These are phyloP conservation scores for Drosophila mercatorum DNA, from an alignment of 2,888 invertebrate genomes.

Conservation along the genomic window DNA sequence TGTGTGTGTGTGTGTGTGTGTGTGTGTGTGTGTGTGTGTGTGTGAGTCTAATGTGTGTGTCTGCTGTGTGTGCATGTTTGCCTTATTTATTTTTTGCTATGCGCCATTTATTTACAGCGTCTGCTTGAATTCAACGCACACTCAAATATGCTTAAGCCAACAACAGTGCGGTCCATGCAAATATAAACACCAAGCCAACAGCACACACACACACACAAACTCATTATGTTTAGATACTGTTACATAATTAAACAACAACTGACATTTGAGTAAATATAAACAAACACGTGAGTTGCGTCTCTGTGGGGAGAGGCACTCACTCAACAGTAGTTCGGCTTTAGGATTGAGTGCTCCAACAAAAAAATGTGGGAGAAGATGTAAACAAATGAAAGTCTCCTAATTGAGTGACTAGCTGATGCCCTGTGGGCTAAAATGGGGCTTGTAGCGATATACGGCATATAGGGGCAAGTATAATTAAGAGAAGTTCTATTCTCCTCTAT, in stretches of 20 bases:
- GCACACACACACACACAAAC: constrained; percentile 43
- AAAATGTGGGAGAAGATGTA: not conserved
- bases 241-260: constrained; percentile 66
- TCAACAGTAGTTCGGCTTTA: not conserved
- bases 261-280: constrained; percentile 52
- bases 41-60: not conserved
- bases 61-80: constrained; percentile 20
- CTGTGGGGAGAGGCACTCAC: not conserved
- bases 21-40: constrained; percentile 8
- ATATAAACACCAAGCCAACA: constrained; percentile 36
- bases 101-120: constrained; percentile 63
- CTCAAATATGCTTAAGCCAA: constrained; percentile 59
- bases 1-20: constrained; percentile 6
- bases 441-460: no score
- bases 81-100: constrained; percentile 64
- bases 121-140: constrained; percentile 46
- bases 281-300: constrained; percentile 16
- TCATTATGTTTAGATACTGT: constrained; percentile 66
- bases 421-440: not conserved
- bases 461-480: not conserved
- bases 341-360: constrained; percentile 9
- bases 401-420: constrained; percentile 6
- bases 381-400: not conserved
- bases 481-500: no score
- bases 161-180: constrained; percentile 10